phyloP scores from a whole-genome alignment of 2,888 invertebrate genomes.

The Cheilosia impressa region DNA sequence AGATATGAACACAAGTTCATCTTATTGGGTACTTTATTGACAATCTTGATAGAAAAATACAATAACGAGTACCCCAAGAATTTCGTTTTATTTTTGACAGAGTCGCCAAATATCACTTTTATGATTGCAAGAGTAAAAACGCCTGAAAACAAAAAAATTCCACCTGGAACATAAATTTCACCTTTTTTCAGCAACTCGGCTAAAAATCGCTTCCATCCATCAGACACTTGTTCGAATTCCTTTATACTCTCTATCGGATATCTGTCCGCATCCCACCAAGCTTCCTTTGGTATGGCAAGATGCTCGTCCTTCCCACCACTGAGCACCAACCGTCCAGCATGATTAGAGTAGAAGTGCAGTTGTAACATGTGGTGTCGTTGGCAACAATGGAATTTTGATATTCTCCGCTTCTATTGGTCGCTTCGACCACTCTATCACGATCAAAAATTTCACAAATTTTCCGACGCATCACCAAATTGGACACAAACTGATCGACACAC shows the following conservation, averaged over 20 bases:
- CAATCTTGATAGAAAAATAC: too few species aligned
- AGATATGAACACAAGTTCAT: too few species aligned
- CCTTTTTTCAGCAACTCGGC: conserved; percentile 89
- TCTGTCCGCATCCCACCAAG: conserved; percentile 84
- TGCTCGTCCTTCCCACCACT: conserved; percentile 84
- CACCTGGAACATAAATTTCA: conserved; percentile 76
- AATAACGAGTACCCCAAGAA: too few species aligned
- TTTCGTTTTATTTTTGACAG: too few species aligned
- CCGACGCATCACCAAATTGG: conserved; percentile 61
- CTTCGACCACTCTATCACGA: conserved; percentile 34
- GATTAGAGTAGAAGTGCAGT: conserved; percentile 93
- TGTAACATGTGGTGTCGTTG: conserved; percentile 88
- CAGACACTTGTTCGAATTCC: conserved; percentile 92
- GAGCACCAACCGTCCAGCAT: conserved; percentile 87
- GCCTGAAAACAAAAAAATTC: too few species aligned
- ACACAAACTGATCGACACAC: conserved; percentile 38
- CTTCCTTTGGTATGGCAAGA: conserved; percentile 76
- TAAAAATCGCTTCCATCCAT: conserved; percentile 90
- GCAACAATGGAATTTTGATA: conserved; percentile 28
- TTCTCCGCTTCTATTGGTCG: conserved; percentile 25
- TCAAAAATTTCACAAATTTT: conserved; percentile 48
- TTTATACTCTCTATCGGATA: conserved; percentile 93
- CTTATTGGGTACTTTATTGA: too few species aligned
- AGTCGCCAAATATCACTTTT: too few species aligned
- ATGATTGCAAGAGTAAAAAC: too few species aligned